phyloP scores from a whole-genome alignment of 2,113 vertebrate species.

The Megaceryle maxima region DNA sequence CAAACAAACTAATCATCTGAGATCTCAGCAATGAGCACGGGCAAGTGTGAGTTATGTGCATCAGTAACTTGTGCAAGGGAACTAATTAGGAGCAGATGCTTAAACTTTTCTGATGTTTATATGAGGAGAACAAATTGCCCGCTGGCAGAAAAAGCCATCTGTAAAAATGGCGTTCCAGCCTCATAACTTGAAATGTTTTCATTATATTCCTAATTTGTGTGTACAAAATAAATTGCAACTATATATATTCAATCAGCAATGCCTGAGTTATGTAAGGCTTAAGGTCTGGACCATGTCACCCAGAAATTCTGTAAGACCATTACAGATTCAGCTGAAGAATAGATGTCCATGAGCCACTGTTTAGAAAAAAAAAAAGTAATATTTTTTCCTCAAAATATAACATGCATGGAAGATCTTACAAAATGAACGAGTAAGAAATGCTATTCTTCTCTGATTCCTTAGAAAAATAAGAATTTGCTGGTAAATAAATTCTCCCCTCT shows the following conservation, averaged over 20 bases:
- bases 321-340: conserved; percentile 6
- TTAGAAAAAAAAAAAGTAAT: neutral
- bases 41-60: conserved; percentile 29
- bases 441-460: neutral
- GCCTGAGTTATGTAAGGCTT: neutral
- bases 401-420: neutral
- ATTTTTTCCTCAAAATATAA: neutral
- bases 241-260: neutral
- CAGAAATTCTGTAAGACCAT: neutral
- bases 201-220: conserved; percentile 51
- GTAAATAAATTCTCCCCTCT: neutral
- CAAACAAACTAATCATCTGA: conserved; percentile 56
- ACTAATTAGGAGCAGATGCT: conserved; percentile 65
- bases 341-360: neutral
- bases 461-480: neutral
- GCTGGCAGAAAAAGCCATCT: conserved; percentile 34
- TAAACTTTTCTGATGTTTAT: conserved; percentile 43
- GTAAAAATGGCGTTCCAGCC: conserved; percentile 23
- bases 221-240: conserved; percentile 16
- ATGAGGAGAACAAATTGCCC: conserved; percentile 51
- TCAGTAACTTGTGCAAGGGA: conserved; percentile 32
- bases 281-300: conserved; percentile 22
- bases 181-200: conserved; percentile 28
- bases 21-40: neutral
- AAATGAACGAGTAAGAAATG: neutral